Evolutionary conservation across 2,797 vertebrate species (phyloP).

Genomic region (Alcedo atthis): DNA sequence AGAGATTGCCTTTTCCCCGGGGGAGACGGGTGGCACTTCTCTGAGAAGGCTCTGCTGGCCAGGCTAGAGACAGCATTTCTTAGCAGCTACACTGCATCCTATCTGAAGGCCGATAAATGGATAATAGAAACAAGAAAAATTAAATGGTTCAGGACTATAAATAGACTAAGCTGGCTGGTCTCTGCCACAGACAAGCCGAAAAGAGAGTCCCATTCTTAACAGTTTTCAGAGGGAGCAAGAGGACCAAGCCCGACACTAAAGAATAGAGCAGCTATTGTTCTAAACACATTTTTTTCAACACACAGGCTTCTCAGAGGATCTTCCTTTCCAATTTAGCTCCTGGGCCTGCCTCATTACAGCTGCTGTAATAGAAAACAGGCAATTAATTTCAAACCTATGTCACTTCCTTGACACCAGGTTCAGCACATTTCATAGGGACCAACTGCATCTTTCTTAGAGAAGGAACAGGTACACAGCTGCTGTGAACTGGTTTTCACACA

Average conservation of each 20-base stretch:
- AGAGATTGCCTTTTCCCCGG: constrained; percentile 7
- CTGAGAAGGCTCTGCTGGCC: not conserved
- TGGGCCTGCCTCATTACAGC: constrained; percentile 30
- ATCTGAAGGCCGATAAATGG: constrained; percentile 22
- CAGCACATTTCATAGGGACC: not conserved
- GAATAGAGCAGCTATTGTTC: constrained; percentile 65
- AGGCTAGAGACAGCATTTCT: not conserved
- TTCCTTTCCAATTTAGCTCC: constrained; percentile 3
- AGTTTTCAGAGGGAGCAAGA: constrained; percentile 11
- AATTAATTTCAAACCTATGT: constrained; percentile 29
- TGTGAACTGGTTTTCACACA: not conserved
- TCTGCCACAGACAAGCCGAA: constrained; percentile 9
- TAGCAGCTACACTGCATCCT: not conserved
- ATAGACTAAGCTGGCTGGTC: constrained; percentile 25
- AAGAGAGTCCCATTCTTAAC: constrained; percentile 27
- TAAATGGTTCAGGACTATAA: constrained; percentile 49
- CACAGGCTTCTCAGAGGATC: constrained; percentile 38
- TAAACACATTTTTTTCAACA: constrained; percentile 20
- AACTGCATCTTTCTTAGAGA: not conserved
- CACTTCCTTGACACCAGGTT: not conserved
- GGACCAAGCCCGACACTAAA: not conserved
- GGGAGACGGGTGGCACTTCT: not conserved
- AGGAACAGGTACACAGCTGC: not conserved
- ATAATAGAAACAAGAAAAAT: constrained; percentile 51
- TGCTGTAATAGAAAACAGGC: constrained; percentile 52